Evolutionary conservation across 2,888 invertebrate species (phyloP).

Genomic region (Scrobipalpa atriplicella): DNA sequence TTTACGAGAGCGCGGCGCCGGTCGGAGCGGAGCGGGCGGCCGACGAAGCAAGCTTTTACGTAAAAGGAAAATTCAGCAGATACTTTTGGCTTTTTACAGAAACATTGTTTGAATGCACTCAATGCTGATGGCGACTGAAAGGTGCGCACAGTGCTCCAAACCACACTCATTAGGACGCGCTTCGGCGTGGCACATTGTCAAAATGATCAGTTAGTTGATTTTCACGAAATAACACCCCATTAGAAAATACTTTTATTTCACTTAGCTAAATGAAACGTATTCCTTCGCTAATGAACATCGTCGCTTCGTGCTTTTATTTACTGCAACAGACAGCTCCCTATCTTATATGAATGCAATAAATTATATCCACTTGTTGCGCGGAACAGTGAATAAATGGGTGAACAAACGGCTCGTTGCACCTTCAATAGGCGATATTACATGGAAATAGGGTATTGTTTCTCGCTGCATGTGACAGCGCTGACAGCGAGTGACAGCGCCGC

Average conservation of each 20-base stretch:
- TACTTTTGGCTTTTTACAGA: constrained; percentile 30
- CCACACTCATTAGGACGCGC: constrained; percentile 24
- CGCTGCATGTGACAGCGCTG: constrained; percentile 62
- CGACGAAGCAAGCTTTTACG: constrained; percentile 22
- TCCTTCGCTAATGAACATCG: background rate
- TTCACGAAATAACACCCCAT: background rate
- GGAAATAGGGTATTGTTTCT: constrained; percentile 71
- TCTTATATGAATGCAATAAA: constrained; percentile 24
- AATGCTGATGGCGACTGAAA: constrained; percentile 30
- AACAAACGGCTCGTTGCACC: constrained; percentile 65
- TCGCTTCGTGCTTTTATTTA: background rate
- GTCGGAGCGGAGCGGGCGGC: constrained; percentile 31
- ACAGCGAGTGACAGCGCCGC: constrained; percentile 64
- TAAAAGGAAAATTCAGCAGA: constrained; percentile 29
- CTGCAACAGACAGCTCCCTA: background rate
- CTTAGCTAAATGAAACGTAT: background rate
- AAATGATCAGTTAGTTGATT: background rate
- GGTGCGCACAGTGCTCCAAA: constrained; percentile 24
- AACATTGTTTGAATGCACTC: constrained; percentile 32
- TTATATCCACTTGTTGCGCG: constrained; percentile 41
- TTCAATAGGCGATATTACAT: constrained; percentile 71
- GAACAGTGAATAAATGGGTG: constrained; percentile 49
- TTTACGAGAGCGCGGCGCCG: constrained; percentile 66
- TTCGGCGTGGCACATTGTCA: background rate
- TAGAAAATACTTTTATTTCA: background rate